Conservation (phyloP, 2,888 invertebrate genomes). For the Leistus spinibarbis region DNA sequence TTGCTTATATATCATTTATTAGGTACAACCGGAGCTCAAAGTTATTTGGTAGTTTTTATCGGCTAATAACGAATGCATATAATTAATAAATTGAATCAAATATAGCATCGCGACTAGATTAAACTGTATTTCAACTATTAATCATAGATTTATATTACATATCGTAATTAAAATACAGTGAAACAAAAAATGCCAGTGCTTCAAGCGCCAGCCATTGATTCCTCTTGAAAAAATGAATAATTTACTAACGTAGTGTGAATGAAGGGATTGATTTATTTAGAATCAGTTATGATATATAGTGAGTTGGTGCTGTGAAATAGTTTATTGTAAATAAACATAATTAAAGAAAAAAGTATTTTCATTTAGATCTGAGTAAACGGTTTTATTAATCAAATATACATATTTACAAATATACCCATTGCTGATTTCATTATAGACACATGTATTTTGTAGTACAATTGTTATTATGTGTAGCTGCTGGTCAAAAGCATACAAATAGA, state of each 20-base stretch:
- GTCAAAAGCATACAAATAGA: neutral
- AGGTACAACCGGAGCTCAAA: no score
- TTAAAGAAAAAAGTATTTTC: neutral
- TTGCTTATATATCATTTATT: no score
- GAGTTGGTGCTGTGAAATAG: neutral
- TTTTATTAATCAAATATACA: constrained; percentile 10
- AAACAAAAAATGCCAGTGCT: no score
- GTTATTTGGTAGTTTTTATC: no score
- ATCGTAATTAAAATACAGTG: no score
- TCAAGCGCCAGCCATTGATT: no score
- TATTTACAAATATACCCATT: constrained; percentile 12
- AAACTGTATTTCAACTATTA: no score
- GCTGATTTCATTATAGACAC: neutral
- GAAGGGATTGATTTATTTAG: neutral
- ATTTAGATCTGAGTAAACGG: constrained; percentile 11
- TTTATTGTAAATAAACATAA: constrained; percentile 7
- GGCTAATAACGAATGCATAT: no score
- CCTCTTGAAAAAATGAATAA: neutral
- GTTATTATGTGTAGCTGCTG: neutral
- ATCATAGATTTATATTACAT: no score
- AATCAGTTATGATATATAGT: neutral
- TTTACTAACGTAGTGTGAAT: neutral
- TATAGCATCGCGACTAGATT: no score
- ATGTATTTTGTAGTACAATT: neutral
- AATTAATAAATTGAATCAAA: no score